Percentiles rank a stretch among this genome's conserved stretches.
Conservation (phyloP, 2,888 invertebrate species). For the Drosophila kuntzei region DNA sequence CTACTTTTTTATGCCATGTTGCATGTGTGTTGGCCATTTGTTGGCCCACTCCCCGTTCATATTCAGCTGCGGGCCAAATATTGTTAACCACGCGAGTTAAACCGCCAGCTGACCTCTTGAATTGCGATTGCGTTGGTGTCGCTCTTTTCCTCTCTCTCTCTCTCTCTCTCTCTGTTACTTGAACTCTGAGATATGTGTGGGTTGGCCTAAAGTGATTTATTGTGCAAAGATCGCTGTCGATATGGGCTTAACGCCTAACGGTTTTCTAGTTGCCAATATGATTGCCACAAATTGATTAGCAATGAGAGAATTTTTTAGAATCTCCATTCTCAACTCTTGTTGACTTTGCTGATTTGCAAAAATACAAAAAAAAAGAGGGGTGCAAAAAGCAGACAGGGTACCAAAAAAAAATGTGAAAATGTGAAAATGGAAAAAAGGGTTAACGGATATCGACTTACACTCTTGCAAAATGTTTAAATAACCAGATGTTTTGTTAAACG, state of each 20-base stretch:
- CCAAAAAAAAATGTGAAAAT: constrained; percentile 18
- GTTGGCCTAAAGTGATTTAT: constrained; percentile 61
- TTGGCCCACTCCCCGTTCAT: constrained; percentile 20
- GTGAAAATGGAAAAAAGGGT: constrained; percentile 53
- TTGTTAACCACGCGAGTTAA: constrained; percentile 51
- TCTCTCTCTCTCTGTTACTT: constrained; percentile 6
- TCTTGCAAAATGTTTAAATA: constrained; percentile 6
- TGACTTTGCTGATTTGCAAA: constrained; percentile 76
- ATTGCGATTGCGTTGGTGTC: constrained; percentile 36
- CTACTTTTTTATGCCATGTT: constrained; percentile 39
- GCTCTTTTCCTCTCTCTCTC: not conserved
- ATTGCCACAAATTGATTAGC: constrained; percentile 67
- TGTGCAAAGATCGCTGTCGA: constrained; percentile 41
- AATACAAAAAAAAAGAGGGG: constrained; percentile 37
- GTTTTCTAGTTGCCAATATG: constrained; percentile 41
- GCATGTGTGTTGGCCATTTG: constrained; percentile 69
- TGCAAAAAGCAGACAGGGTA: constrained; percentile 21
- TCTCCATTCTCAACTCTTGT: constrained; percentile 33
- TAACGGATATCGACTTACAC: constrained; percentile 65
- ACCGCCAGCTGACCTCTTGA: constrained; percentile 55
- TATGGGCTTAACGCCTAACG: constrained; percentile 65
- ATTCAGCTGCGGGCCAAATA: constrained; percentile 49
- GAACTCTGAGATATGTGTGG: constrained; percentile 35
- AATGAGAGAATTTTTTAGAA: constrained; percentile 30
- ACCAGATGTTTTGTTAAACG: constrained; percentile 67